A percentile compares a stretch with the other conserved stretches of the same genome.
Evolutionary conservation across 2,113 vertebrate species (phyloP).

Genomic region (Mustelus asterias): DNA sequence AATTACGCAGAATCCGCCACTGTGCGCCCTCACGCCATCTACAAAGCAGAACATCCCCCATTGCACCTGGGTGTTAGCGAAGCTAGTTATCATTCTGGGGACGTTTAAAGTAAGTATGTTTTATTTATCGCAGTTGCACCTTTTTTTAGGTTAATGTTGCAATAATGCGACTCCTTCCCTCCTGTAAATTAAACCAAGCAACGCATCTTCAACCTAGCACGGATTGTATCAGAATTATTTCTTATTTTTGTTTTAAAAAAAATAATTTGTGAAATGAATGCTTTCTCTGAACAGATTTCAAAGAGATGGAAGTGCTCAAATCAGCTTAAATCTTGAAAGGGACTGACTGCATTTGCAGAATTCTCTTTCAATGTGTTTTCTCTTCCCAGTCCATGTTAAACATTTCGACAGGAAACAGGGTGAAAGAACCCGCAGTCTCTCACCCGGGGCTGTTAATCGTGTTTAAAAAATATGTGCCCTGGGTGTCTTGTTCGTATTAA

Average conservation of each 20-base stretch:
- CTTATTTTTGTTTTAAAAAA: neutral
- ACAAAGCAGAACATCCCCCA: slow-evolving; percentile 14
- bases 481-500: neutral
- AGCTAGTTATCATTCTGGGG: slow-evolving; percentile 23
- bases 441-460: neutral
- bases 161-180: neutral
- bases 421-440: neutral
- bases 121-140: neutral
- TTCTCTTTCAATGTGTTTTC: neutral
- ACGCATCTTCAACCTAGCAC: neutral
- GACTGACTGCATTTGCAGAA: neutral
- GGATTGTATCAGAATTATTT: neutral
- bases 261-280: neutral
- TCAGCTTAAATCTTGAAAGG: neutral
- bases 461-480: neutral
- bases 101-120: slow-evolving; percentile 27
- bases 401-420: neutral
- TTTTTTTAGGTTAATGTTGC: neutral
- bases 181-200: neutral
- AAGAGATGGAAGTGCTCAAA: neutral
- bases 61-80: slow-evolving; percentile 31
- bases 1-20: slow-evolving; percentile 23
- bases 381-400: neutral
- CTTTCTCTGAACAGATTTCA: neutral
- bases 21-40: slow-evolving; percentile 26